Percentiles rank a stretch among this genome's conserved stretches.
These are phyloP conservation scores for Gopherus evgoodei DNA, from an alignment of 2,113 vertebrate species.

Conservation along the genomic window DNA sequence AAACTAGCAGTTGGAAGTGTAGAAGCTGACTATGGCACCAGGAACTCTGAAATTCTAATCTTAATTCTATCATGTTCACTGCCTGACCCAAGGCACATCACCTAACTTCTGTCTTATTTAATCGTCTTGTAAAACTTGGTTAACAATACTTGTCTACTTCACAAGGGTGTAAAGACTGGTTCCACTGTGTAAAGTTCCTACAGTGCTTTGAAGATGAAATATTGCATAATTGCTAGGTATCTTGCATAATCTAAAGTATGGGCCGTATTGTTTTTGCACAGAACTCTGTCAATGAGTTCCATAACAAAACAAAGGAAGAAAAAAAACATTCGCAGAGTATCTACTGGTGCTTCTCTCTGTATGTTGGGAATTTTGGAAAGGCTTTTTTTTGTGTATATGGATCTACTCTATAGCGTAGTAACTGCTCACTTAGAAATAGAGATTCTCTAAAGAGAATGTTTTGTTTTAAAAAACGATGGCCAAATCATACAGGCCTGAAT, in stretches of 20 bases:
- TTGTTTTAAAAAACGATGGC: neutral
- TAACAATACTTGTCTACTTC: neutral
- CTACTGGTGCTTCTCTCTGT: neutral
- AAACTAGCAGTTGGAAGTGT: neutral
- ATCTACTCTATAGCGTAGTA: neutral
- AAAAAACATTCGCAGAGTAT: neutral
- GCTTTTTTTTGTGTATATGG: neutral
- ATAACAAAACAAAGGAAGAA: neutral
- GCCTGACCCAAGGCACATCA: neutral
- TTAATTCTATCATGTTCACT: neutral
- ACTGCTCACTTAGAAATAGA: neutral
- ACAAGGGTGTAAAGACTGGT: neutral
- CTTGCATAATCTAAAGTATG: neutral
- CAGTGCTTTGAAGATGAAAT: neutral
- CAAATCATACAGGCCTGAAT: neutral
- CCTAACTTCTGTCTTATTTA: neutral
- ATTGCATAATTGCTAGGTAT: neutral
- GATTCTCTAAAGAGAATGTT: neutral
- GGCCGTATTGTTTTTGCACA: neutral
- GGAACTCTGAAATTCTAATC: neutral
- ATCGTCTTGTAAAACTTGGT: neutral
- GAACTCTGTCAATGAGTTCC: neutral
- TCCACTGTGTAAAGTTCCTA: neutral
- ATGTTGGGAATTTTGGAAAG: neutral
- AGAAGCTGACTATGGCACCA: neutral